Evolutionary conservation across 2,888 invertebrate species (phyloP), one percentile per base, ranked within the genome.

Genomic region (Drosophila seclusa): DNA sequence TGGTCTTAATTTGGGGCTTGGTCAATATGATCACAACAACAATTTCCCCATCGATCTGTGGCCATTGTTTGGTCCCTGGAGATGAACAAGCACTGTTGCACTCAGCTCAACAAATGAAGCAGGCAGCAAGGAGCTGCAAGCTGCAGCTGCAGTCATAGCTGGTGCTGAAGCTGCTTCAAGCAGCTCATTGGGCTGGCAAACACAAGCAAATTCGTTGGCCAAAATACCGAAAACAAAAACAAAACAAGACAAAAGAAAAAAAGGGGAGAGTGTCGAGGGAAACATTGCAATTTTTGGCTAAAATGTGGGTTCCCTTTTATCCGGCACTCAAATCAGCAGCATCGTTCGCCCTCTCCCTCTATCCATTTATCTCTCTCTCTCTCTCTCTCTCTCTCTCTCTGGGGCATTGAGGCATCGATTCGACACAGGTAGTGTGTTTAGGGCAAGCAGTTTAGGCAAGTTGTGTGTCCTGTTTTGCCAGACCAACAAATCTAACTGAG

Each of bases 311-410:
- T 36, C 21, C 60, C 66, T 59, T 67, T 77, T 68, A 61, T 63
- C 61, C 68, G 29, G 63, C 73, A 68, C 73, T 78, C 68, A 73
- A 76, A 76, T 76, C 76, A 73, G 68, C 77, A 71, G 59, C 73
- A 67, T 29, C 48, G 7, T 13, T 18, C n/a, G 0, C 18, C 8
- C 32, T 2, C 40, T 2, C 40, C 32, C 32, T 32, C 32, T 32
- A 10, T 32, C 31, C 13, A 45, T 2, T 24, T 16, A 21, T 4
- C n/a, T n/a, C n/a, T n/a, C 16, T 8, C 21, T 21, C 11, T 6
- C 13, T 11, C 21, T 16, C 4, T 18, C 5, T 29, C 16, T 21
- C 8, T 16, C 5, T 24, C 1, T 50, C 49, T 29, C 32, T 63
- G 45, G 50, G 34, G 57, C 29, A 64, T 49, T 42, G 34, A 50